Evolutionary conservation across 2,113 vertebrate genomes (phyloP).

Genomic region (Sorex fumeus): DNA sequence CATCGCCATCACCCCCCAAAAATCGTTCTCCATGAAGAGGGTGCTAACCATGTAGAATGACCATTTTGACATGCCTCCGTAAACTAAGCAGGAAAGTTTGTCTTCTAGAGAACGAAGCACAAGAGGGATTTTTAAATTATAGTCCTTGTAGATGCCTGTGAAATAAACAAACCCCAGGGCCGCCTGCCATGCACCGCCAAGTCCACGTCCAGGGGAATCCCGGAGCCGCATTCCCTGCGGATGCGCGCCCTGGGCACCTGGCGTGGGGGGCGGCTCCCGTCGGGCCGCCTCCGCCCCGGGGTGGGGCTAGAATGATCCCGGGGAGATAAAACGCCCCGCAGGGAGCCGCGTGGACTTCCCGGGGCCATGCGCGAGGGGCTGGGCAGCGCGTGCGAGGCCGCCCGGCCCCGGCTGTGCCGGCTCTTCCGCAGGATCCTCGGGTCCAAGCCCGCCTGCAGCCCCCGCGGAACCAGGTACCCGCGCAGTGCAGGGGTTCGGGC

Average conservation of each 20-base stretch:
- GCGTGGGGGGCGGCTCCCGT: not conserved
- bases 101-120: not conserved
- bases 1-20: too few species aligned
- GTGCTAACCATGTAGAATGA: not conserved
- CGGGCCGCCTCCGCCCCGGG: conserved; percentile 62
- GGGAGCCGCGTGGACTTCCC: too few species aligned
- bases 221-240: not conserved
- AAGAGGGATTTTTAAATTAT: too few species aligned
- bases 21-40: not conserved
- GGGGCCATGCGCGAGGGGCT: conserved; percentile 79
- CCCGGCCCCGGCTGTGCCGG: conserved; percentile 75
- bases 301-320: not conserved
- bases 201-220: not conserved
- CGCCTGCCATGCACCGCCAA: not conserved
- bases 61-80: not conserved
- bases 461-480: conserved; percentile 76
- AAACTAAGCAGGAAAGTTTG: not conserved
- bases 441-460: conserved; percentile 49
- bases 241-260: not conserved
- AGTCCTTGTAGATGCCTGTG: not conserved
- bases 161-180: not conserved
- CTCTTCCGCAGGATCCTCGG: conserved; percentile 78
- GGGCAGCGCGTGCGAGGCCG: conserved; percentile 77
- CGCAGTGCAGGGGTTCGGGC: not conserved
- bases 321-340: too few species aligned